Conservation (phyloP, 2,113 vertebrate species). For the Fulica atra region DNA sequence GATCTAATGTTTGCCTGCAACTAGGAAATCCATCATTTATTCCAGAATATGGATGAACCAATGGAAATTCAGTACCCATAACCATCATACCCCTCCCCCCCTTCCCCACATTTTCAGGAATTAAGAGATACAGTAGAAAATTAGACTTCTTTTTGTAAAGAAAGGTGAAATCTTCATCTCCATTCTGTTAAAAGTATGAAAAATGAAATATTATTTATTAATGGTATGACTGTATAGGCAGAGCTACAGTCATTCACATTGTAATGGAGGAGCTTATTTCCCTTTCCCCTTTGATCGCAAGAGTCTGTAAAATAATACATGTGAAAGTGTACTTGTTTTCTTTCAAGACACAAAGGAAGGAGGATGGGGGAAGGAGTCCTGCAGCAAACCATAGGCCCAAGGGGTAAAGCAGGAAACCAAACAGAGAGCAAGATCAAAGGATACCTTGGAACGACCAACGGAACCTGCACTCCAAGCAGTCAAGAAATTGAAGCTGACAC, state of each 20-base stretch:
- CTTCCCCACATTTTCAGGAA: not conserved
- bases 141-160: not conserved
- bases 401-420: slow-evolving; percentile 50
- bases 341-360: not conserved
- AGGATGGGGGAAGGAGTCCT: not conserved
- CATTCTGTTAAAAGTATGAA: not conserved
- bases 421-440: slow-evolving; percentile 48
- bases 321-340: not conserved
- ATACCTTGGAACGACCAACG: slow-evolving; percentile 49
- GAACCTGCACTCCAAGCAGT: slow-evolving; percentile 36
- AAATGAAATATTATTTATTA: not conserved
- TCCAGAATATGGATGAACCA: not conserved
- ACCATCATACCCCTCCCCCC: not conserved
- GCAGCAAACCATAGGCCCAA: not conserved
- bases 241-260: not conserved
- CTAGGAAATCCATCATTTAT: not conserved
- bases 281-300: not conserved
- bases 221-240: not conserved
- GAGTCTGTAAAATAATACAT: not conserved
- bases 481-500: slow-evolving; percentile 74
- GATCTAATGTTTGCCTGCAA: not conserved
- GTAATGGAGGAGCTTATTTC: not conserved
- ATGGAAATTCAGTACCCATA: not conserved
- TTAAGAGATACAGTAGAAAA: not conserved
- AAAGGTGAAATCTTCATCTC: not conserved